Conservation (phyloP, 2,888 invertebrate genomes). For the Pandemis heparana region DNA sequence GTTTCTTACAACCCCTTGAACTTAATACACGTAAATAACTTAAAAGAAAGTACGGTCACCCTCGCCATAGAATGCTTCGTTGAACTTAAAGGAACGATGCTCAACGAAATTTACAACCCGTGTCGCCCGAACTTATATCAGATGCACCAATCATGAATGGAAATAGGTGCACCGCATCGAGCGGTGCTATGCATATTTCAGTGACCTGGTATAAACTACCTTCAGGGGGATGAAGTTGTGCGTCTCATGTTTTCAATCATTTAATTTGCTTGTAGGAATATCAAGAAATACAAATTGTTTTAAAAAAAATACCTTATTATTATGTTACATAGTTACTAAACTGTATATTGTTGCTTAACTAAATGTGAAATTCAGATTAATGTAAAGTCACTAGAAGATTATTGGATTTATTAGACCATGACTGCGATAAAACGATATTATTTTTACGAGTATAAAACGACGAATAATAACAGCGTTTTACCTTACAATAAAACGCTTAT, state of each 20-base stretch:
- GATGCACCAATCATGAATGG: constrained; percentile 44
- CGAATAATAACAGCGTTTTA: too few species aligned
- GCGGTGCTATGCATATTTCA: constrained; percentile 44
- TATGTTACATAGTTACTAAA: too few species aligned
- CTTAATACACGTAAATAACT: not conserved
- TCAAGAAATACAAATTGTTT: not conserved
- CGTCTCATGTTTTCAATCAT: not conserved
- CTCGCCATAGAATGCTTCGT: constrained; percentile 20
- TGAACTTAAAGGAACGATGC: constrained; percentile 27
- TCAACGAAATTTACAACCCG: constrained; percentile 40
- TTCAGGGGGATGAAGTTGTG: constrained; percentile 16
- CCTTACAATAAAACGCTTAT: too few species aligned
- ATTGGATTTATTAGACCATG: too few species aligned
- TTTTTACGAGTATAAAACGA: too few species aligned
- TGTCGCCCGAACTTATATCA: constrained; percentile 36
- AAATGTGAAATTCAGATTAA: too few species aligned
- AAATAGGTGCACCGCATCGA: constrained; percentile 44
- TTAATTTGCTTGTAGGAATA: not conserved
- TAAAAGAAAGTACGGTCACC: constrained; percentile 16
- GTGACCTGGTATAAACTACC: constrained; percentile 34
- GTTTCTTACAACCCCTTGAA: not conserved
- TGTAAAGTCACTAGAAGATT: too few species aligned
- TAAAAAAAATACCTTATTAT: too few species aligned
- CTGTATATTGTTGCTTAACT: too few species aligned
- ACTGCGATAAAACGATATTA: too few species aligned